These are phyloP conservation scores for Tenebrio molitor DNA, from an alignment of 1,140 invertebrate species.

Conservation along the genomic window DNA sequence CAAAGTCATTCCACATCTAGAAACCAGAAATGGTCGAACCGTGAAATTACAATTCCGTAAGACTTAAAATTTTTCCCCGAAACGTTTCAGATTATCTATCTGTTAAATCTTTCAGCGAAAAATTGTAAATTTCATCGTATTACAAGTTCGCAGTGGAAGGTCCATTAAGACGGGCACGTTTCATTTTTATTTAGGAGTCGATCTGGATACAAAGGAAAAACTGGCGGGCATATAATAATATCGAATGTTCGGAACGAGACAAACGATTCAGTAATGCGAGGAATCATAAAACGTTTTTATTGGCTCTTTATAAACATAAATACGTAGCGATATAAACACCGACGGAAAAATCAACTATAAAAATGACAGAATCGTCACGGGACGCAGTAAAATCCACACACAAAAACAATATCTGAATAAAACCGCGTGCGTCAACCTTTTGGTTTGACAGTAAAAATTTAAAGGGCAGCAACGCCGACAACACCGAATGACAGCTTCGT, in stretches of 20 bases:
- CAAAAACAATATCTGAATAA: slow-evolving; percentile 35
- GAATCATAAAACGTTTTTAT: slow-evolving; percentile 23
- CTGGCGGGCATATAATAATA: background rate
- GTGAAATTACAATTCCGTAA: too few species aligned
- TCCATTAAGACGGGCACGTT: too few species aligned
- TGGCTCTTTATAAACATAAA: slow-evolving; percentile 27
- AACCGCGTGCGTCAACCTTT: slow-evolving; percentile 5
- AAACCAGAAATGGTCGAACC: too few species aligned
- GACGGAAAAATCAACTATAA: slow-evolving; percentile 25
- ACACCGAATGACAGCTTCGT: too few species aligned
- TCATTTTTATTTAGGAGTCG: too few species aligned
- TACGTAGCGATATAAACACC: slow-evolving; percentile 26
- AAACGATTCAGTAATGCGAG: background rate
- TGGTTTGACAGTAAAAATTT: background rate
- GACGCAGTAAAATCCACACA: slow-evolving; percentile 17
- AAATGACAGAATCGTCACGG: slow-evolving; percentile 31
- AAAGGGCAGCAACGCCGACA: background rate
- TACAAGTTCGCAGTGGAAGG: too few species aligned
- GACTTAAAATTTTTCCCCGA: too few species aligned
- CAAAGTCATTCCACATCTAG: too few species aligned
- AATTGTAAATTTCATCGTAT: too few species aligned
- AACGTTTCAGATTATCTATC: too few species aligned
- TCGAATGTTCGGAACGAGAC: background rate
- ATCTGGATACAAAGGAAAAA: background rate
- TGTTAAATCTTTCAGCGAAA: too few species aligned